phyloP scores from a whole-genome alignment of 2,113 vertebrate species.

The Rhodinocichla rosea region DNA sequence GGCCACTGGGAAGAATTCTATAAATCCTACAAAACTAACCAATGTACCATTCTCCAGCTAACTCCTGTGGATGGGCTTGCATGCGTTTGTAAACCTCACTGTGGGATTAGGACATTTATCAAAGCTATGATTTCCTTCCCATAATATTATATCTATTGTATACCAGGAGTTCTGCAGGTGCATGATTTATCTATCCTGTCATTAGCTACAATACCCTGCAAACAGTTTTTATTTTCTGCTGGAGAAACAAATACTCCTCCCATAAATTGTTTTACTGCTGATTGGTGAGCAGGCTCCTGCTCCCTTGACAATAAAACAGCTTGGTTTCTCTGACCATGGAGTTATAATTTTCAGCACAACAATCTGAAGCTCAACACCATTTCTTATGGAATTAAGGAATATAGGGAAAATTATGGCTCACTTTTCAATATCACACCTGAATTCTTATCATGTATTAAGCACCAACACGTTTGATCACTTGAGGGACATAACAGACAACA shows the following conservation, averaged over 20 bases:
- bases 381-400: conserved; percentile 10
- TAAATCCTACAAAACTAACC: neutral
- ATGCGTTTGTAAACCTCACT: neutral
- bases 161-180: conserved; percentile 29
- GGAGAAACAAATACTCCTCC: conserved; percentile 46
- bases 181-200: conserved; percentile 45
- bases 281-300: neutral
- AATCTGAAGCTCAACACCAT: neutral
- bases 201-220: conserved; percentile 46
- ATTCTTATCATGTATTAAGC: neutral
- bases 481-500: neutral
- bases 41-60: neutral
- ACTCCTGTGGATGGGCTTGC: neutral
- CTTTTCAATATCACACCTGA: neutral
- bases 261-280: conserved; percentile 46
- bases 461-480: neutral
- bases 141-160: neutral
- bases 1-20: neutral
- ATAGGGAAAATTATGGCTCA: neutral
- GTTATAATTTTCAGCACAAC: conserved; percentile 12
- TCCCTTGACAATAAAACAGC: conserved; percentile 2
- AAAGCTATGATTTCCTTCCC: conserved; percentile 40
- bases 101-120: conserved; percentile 34
- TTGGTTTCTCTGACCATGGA: neutral
- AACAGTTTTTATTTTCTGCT: conserved; percentile 39